Percentiles rank a stretch among this genome's conserved stretches.
These are phyloP conservation scores for Panthera tigris DNA, from an alignment of 2,113 vertebrate species.

Conservation along the genomic window DNA sequence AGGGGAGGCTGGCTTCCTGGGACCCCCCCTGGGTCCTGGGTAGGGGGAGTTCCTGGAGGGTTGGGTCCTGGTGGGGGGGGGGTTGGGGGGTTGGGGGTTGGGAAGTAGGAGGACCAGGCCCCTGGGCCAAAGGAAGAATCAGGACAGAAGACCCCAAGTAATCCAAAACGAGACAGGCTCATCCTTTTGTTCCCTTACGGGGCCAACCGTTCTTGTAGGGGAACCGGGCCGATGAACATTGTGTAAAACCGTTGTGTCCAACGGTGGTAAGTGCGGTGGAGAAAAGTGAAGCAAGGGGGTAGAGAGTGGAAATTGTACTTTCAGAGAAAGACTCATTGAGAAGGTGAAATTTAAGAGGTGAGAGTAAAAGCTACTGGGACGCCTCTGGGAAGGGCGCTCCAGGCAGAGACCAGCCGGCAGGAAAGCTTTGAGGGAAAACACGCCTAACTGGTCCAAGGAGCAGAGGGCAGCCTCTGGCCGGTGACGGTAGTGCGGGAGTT, in stretches of 20 bases:
- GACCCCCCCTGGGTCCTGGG: not conserved
- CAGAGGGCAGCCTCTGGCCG: not conserved
- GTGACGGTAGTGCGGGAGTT: not conserved
- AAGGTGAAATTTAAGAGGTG: not conserved
- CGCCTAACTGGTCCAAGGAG: not conserved
- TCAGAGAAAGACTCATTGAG: not conserved
- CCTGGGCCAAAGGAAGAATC: not conserved
- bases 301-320: not conserved
- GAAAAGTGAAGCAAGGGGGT: not conserved
- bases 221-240: not conserved
- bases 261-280: not conserved
- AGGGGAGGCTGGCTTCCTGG: slow-evolving; percentile 25
- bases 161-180: not conserved
- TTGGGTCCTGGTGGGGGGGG: not conserved
- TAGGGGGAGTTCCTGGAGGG: not conserved
- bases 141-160: not conserved
- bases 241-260: not conserved
- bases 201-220: not conserved
- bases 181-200: no score
- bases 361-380: not conserved
- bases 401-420: not conserved
- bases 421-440: not conserved
- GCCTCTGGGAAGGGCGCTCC: not conserved
- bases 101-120: not conserved
- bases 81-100: not conserved